These are phyloP conservation scores for Microplitis manilae DNA, from an alignment of 2,888 invertebrate species.

Conservation along the genomic window DNA sequence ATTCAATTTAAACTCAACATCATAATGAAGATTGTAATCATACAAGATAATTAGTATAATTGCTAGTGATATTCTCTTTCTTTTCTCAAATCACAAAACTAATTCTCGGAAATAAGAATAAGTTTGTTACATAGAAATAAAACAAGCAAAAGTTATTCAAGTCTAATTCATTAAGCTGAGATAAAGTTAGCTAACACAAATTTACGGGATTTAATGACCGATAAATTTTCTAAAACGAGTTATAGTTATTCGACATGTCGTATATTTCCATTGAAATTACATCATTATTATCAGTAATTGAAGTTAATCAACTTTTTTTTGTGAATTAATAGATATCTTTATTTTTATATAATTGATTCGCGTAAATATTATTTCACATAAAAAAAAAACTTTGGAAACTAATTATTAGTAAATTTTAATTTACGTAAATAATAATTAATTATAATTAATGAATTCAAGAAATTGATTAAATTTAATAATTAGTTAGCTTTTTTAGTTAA, in stretches of 20 bases:
- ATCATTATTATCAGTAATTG: background rate
- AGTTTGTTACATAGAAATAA: background rate
- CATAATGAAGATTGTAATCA: constrained; percentile 31
- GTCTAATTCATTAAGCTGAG: background rate
- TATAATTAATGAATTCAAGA: no score
- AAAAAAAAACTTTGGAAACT: no score
- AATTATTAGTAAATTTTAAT: no score
- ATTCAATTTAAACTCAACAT: constrained; percentile 29
- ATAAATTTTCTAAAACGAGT: background rate
- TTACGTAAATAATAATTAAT: no score
- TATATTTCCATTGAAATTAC: background rate
- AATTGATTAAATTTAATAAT: no score
- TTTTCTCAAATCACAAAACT: background rate
- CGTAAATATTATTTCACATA: background rate
- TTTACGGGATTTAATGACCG: background rate
- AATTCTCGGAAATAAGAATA: background rate
- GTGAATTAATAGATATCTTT: background rate
- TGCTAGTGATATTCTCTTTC: constrained; percentile 3
- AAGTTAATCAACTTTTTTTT: background rate
- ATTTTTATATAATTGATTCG: constrained; percentile 10
- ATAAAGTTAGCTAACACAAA: background rate
- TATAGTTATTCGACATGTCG: background rate
- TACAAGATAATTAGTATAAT: constrained; percentile 35
- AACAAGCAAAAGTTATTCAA: background rate
- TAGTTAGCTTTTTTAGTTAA: no score